Evolutionary conservation across 92 coral and sea anemone genomes (phyloP).

Genomic region (Epizoanthus fatuus): DNA sequence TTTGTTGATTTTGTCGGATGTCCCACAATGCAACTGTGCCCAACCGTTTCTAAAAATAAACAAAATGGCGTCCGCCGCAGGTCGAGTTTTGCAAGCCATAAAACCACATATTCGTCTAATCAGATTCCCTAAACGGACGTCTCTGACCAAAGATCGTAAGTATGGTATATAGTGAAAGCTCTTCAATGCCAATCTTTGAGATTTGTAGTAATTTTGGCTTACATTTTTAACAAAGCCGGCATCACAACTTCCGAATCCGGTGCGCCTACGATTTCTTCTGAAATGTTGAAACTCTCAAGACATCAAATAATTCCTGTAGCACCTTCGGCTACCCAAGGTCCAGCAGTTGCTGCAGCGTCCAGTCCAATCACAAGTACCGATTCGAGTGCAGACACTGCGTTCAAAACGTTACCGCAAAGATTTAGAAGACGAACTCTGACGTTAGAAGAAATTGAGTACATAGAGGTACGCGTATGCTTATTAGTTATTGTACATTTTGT

Average conservation of each 20-base stretch:
- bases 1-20: background rate
- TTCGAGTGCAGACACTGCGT: conserved; percentile 29
- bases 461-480: conserved; percentile 78
- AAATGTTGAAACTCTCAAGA: conserved; percentile 36
- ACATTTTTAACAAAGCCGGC: background rate
- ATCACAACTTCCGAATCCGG: background rate
- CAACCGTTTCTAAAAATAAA: conserved; percentile 10
- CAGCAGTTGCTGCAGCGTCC: conserved; percentile 1
- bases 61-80: conserved; percentile 94
- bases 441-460: conserved; percentile 90
- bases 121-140: conserved; percentile 87
- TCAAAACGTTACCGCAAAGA: conserved; percentile 77
- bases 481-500: background rate
- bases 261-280: conserved; percentile 20
- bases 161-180: background rate
- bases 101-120: conserved; percentile 89
- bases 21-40: conserved; percentile 1
- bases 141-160: conserved; percentile 73
- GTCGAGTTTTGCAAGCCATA: conserved; percentile 74
- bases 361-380: background rate
- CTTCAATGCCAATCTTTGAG: too few relatives aligned
- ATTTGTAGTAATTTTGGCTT: too few relatives aligned
- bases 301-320: conserved; percentile 11
- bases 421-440: conserved; percentile 78
- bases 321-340: background rate